Percentiles rank a stretch among this genome's conserved stretches.
These are phyloP conservation scores for Pteropus rufus DNA, from an alignment of 2,797 vertebrate genomes.

Conservation along the genomic window DNA sequence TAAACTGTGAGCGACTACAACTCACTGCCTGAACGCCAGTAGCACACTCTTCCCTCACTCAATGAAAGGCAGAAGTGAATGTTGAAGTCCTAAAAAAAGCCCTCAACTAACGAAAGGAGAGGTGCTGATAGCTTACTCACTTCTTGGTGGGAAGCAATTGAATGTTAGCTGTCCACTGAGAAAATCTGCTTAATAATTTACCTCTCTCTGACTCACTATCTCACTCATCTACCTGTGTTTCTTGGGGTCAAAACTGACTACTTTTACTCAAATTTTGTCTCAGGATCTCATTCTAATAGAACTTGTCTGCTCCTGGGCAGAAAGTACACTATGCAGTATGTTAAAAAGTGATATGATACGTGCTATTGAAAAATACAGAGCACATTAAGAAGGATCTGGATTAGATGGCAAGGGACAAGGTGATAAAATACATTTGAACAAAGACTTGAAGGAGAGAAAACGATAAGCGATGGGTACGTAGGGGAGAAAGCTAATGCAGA, in stretches of 20 bases:
- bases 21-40: not conserved
- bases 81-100: not conserved
- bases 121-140: not conserved
- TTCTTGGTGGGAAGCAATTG: not conserved
- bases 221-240: not conserved
- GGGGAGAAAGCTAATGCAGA: not conserved
- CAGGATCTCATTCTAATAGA: not conserved
- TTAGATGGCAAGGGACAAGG: not conserved
- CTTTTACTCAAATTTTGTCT: not conserved
- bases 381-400: not conserved
- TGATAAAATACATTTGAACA: not conserved
- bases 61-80: not conserved
- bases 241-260: not conserved
- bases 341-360: not conserved
- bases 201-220: not conserved
- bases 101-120: not conserved
- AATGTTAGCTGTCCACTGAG: not conserved
- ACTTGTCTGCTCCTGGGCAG: not conserved
- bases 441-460: not conserved
- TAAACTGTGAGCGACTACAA: not conserved
- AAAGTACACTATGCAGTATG: not conserved
- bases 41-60: not conserved
- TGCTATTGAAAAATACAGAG: not conserved
- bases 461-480: too few species aligned
- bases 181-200: not conserved